Evolutionary conservation across 2,888 invertebrate species (phyloP).

Genomic region (Cryptosula pallasiana): DNA sequence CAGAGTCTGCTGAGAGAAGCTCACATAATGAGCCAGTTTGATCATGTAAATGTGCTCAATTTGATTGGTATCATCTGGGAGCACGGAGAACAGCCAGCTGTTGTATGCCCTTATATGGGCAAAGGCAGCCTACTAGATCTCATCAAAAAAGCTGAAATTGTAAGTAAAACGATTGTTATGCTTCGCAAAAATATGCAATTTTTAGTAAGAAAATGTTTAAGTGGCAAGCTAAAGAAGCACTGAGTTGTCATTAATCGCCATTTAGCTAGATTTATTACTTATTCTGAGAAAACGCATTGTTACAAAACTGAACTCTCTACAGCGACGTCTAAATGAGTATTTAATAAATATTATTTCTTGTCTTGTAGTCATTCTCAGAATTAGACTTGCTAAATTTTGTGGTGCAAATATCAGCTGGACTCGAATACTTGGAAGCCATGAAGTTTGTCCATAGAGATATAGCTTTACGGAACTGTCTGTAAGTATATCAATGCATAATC

Average conservation of each 20-base stretch:
- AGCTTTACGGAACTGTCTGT: constrained; percentile 19
- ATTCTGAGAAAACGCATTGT: too few relatives aligned
- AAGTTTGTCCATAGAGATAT: constrained; percentile 21
- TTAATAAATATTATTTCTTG: neutral
- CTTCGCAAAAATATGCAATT: too few relatives aligned
- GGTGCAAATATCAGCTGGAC: constrained; percentile 5
- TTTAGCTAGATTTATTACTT: too few relatives aligned
- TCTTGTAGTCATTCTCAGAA: neutral
- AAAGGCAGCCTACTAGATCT: constrained; percentile 18
- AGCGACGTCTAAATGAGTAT: too few relatives aligned
- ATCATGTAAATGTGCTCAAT: constrained; percentile 20
- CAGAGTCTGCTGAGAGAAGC: constrained; percentile 1
- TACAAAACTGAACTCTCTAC: too few relatives aligned
- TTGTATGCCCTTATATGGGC: constrained; percentile 23
- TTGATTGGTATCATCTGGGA: constrained; percentile 11
- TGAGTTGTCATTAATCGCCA: too few relatives aligned
- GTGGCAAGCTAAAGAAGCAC: too few relatives aligned
- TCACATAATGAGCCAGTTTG: constrained; percentile 5
- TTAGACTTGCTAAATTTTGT: neutral
- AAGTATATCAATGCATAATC: too few relatives aligned
- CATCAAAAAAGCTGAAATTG: constrained; percentile 1
- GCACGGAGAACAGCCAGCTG: neutral
- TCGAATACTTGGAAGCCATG: neutral
- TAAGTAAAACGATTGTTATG: neutral
- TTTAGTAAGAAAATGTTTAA: too few relatives aligned